Evolutionary conservation across 2,113 vertebrate species (phyloP), one percentile per base, ranked within the genome.

Genomic region (Mohoua ochrocephala): DNA sequence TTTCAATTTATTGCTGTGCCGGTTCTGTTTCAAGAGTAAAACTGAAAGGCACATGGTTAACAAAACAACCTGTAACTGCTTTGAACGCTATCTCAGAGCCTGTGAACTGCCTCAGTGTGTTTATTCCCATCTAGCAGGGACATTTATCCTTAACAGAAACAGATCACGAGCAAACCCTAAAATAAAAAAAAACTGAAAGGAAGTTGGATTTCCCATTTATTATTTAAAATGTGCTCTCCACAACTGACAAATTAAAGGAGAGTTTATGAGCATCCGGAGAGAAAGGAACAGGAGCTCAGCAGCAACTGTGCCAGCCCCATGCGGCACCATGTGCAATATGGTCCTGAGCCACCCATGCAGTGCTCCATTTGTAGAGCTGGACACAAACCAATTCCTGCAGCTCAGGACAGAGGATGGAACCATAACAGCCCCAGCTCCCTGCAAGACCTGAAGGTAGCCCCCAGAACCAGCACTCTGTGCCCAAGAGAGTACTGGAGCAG

Each of bases 31-130:
- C 76, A 87, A 45, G 60, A 91, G 50, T 35, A 91, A 83, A 94
- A 93, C 85, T 96, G 81, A 97, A 92, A 85, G 81, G 16, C 35
- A 59, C 47, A 88, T 16, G 75, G 52, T 59, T 95, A 61, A 94
- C 60, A 95, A 94, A 93, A 85, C 31, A 90, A 93, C 89, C 21
- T 87, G 78, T 59, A 91, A 91, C 67, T 78, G 44, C 80, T 91
- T 65, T 61, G 61, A 94, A 91, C 2, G 1, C 33, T 61, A 23
- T 67, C 47, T 88, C 50, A 13, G 31, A 84, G 69, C 28, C 73
- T 17, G 3, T 49, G 88, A 93, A 71, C n/a, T 15, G 56, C 10
- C 91, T 68, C 77, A 92, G 56, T 2, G 1, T 47, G 56, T 57
- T 89, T 79, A 78, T 79, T 94, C 56, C 45, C 80, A 92, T 84